Evolutionary conservation across 2,113 vertebrate species (phyloP).

Genomic region (Crypturellus undulatus): DNA sequence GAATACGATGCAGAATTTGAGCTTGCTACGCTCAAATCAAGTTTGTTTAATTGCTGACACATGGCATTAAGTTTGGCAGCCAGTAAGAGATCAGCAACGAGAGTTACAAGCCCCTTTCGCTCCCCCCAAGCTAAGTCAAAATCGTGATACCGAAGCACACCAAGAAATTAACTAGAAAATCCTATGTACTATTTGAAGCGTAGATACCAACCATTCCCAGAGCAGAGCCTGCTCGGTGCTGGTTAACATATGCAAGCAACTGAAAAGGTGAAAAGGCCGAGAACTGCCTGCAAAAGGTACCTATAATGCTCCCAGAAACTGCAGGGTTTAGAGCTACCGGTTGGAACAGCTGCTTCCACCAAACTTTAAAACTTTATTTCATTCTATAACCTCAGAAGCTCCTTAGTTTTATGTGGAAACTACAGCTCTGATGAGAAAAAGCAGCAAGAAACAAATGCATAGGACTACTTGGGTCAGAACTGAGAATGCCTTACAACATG

Average conservation of each 20-base stretch:
- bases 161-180: not conserved
- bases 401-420: not conserved
- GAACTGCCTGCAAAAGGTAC: not conserved
- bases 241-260: not conserved
- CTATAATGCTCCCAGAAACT: not conserved
- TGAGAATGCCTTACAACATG: not conserved
- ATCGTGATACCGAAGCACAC: not conserved
- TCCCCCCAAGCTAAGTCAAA: not conserved
- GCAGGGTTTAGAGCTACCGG: not conserved
- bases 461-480: too few species aligned
- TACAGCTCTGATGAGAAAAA: not conserved
- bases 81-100: not conserved
- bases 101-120: not conserved
- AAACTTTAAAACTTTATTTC: not conserved
- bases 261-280: not conserved
- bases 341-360: not conserved
- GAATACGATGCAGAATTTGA: not conserved
- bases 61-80: not conserved
- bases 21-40: not conserved
- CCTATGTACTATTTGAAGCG: not conserved
- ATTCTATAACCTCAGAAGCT: not conserved
- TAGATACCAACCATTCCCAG: fast-evolving
- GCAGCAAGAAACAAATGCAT: not conserved
- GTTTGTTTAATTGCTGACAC: not conserved
- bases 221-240: not conserved